These are phyloP conservation scores for Drosophila ogumai DNA, from an alignment of 1,140 invertebrate species.

Conservation along the genomic window DNA sequence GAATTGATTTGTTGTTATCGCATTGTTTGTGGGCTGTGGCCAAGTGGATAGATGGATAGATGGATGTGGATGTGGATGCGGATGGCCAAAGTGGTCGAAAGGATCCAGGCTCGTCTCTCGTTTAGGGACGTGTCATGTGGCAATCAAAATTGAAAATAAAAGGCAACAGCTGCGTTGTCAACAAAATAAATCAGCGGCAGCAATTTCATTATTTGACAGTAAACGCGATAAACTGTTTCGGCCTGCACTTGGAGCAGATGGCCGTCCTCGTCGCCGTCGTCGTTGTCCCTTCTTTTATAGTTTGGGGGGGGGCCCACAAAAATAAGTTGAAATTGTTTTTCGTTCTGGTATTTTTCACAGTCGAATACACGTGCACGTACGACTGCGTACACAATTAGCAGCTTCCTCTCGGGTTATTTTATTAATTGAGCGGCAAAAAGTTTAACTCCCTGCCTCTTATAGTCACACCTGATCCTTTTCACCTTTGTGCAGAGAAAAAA, in stretches of 20 bases:
- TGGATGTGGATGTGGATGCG: slow-evolving; percentile 14
- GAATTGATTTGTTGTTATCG: slow-evolving; percentile 84
- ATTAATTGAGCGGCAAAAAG: slow-evolving; percentile 81
- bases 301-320: background rate
- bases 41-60: slow-evolving; percentile 55
- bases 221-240: slow-evolving; percentile 81
- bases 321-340: slow-evolving; percentile 49
- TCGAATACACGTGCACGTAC: slow-evolving; percentile 42
- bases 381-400: slow-evolving; percentile 72
- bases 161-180: slow-evolving; percentile 81
- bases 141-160: slow-evolving; percentile 83
- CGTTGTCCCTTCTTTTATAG: slow-evolving; percentile 20
- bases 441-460: slow-evolving; percentile 45
- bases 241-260: slow-evolving; percentile 33
- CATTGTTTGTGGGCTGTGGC: slow-evolving; percentile 69
- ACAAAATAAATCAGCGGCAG: slow-evolving; percentile 80
- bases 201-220: slow-evolving; percentile 84
- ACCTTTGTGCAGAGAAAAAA: slow-evolving; percentile 2
- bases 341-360: slow-evolving; percentile 31
- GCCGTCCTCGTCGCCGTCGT: background rate
- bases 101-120: slow-evolving; percentile 25
- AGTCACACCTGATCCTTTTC: slow-evolving; percentile 38
- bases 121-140: slow-evolving; percentile 53
- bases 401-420: slow-evolving; percentile 79
- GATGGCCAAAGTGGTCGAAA: slow-evolving; percentile 31